Conservation (phyloP, 2,113 vertebrate genomes). For the Psettodes erumei region DNA sequence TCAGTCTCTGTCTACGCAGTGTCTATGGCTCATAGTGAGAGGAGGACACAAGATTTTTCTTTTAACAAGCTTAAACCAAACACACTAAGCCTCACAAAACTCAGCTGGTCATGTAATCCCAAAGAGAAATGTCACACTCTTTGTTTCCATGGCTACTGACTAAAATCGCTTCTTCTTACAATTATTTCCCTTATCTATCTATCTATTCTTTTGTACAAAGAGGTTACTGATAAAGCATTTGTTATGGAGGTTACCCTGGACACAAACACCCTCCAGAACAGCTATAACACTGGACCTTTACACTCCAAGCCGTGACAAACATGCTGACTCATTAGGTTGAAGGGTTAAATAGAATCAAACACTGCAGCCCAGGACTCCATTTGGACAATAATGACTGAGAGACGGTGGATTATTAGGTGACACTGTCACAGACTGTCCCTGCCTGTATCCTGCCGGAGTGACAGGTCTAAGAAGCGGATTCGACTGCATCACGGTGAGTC, state of each 20-base stretch:
- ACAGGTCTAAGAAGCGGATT: slow-evolving; percentile 27
- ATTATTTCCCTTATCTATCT: slow-evolving; percentile 12
- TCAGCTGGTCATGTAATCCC: not conserved
- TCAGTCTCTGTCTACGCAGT: not conserved
- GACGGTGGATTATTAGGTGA: slow-evolving; percentile 48
- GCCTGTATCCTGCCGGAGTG: slow-evolving; percentile 8
- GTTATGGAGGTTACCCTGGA: not conserved
- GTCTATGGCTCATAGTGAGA: not conserved
- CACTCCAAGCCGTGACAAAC: slow-evolving; percentile 32
- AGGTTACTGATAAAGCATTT: slow-evolving; percentile 1
- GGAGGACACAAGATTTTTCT: too few species aligned
- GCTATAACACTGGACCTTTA: not conserved
- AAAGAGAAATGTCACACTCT: not conserved
- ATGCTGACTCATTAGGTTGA: slow-evolving; percentile 52
- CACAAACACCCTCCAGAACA: not conserved
- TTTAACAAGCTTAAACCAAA: not conserved
- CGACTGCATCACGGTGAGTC: not conserved
- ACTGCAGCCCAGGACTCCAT: slow-evolving; percentile 22
- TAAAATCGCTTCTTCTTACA: too few species aligned
- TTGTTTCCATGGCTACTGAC: too few species aligned
- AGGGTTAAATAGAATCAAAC: slow-evolving; percentile 46
- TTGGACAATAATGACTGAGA: slow-evolving; percentile 49
- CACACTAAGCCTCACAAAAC: not conserved
- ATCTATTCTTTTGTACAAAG: not conserved
- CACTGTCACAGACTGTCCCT: slow-evolving; percentile 46